Percentiles rank a stretch among this genome's conserved stretches.
These are phyloP conservation scores for Eilema depressum DNA, from an alignment of 2,888 invertebrate species.

Conservation along the genomic window DNA sequence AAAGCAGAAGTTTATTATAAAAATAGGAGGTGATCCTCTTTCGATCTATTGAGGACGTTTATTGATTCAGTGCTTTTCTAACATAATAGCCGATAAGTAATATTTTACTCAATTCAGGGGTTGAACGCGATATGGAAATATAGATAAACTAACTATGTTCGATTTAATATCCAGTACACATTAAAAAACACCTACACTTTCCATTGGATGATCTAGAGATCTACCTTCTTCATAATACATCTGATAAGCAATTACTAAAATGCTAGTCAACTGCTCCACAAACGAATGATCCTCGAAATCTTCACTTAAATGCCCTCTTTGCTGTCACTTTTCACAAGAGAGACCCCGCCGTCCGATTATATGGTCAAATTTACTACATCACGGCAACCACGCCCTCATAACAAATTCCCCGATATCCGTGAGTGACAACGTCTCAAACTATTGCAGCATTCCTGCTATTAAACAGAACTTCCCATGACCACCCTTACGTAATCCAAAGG, in stretches of 20 bases:
- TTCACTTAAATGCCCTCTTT: not conserved
- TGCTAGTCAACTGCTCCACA: not conserved
- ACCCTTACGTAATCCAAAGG: conserved; percentile 29
- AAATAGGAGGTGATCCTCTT: not conserved
- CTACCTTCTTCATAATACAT: not conserved
- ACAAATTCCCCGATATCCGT: too few relatives aligned
- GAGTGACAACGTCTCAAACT: not conserved
- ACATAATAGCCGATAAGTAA: not conserved
- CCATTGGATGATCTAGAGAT: not conserved
- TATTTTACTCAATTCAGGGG: not conserved
- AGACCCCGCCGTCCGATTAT: too few relatives aligned
- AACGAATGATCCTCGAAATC: not conserved
- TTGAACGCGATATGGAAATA: not conserved
- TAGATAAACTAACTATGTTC: not conserved
- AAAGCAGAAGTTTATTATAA: not conserved
- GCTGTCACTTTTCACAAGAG: not conserved
- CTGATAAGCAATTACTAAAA: not conserved
- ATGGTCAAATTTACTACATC: too few relatives aligned
- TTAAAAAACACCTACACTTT: not conserved
- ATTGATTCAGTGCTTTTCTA: not conserved
- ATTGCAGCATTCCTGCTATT: not conserved
- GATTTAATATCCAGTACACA: too few relatives aligned
- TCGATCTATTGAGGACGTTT: not conserved
- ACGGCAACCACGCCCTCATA: too few relatives aligned
- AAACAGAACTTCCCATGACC: conserved; percentile 24